phyloP scores from a whole-genome alignment of 2,797 vertebrate genomes.

The Chelidonichthys spinosus region DNA sequence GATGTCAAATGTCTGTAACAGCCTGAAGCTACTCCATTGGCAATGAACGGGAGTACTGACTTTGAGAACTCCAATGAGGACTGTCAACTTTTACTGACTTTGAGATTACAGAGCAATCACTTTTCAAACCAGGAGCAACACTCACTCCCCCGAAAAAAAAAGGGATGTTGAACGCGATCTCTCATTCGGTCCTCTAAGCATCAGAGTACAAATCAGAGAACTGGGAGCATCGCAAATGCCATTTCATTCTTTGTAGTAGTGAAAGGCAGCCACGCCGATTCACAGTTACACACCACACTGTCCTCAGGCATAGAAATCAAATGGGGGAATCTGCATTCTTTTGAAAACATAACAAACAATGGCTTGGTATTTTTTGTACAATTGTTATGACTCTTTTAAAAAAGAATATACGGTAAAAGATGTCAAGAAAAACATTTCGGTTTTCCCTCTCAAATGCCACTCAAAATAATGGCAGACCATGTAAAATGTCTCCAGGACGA shows the following conservation, averaged over 20 bases:
- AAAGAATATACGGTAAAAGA: not conserved
- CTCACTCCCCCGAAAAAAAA: not conserved
- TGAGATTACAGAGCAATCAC: constrained; percentile 11
- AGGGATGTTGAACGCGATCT: constrained; percentile 8
- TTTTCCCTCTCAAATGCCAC: not conserved
- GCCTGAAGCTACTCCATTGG: constrained; percentile 18
- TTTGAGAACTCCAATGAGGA: constrained; percentile 22
- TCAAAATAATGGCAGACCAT: not conserved
- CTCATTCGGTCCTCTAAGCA: constrained; percentile 19
- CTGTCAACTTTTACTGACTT: constrained; percentile 18
- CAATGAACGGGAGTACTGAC: constrained; percentile 11
- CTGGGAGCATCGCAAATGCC: constrained; percentile 21
- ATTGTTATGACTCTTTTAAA: not conserved
- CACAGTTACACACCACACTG: constrained; percentile 3
- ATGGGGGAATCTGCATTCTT: constrained; percentile 9
- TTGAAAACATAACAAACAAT: constrained; percentile 3
- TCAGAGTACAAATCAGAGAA: constrained; percentile 26
- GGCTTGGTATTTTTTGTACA: not conserved
- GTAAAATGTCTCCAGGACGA: not conserved
- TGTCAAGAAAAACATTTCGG: not conserved
- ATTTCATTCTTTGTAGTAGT: constrained; percentile 26
- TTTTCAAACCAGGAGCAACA: constrained; percentile 20
- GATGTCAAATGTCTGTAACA: constrained; percentile 2
- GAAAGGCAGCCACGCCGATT: constrained; percentile 10
- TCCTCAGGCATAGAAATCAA: constrained; percentile 34